Evolutionary conservation across 1,140 invertebrate species (phyloP), one percentile per base, ranked within the genome.

Genomic region (Bacillus rossius): DNA sequence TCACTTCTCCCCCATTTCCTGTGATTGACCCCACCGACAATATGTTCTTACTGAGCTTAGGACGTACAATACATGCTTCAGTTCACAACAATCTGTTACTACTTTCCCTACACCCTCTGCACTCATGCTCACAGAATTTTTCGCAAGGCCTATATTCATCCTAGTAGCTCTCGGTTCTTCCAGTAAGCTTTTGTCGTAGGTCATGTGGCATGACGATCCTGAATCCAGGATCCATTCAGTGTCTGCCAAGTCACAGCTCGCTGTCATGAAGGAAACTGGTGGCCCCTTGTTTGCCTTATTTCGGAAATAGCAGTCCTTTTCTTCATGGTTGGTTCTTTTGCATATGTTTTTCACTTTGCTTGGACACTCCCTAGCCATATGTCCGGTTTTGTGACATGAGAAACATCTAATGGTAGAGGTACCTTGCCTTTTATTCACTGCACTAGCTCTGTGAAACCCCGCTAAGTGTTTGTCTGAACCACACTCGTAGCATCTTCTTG

Each of bases 151-250:
- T 26, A 50, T 14, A 1, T 50, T n/a, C 1, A 19, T 50, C n/a
- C 14, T 34, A 16, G 17, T 8, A 1, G 48, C 34, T 50, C 22
- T 23, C 48, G 34, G 19, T 5, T 2, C 22, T 22, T 22, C 34
- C 23, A 50, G 34, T 19, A 50, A 14, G n/a, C 20, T 50, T 34
- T 14, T 50, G 48, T 50, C 48, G 1, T 50, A n/a, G n/a, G 48
- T 22, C 48, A 50, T 50, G 48, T 50, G 20, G 23, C 23, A 50
- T 22, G 48, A 50, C 7, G 48, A 50, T 16, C 48, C 48, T n/a
- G 20, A 50, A 34, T 50, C 20, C 14, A 50, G 48, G 34, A 50
- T 50, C 7, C 48, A 50, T 50, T 50, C n/a, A 50, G 23, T 50
- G 23, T 16, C 20, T 5, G 16, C 20, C 8, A n/a, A n/a, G 14